Base-by-base conservation (phyloP, 1,140 invertebrate genomes). In the Sycobia sp. region DNA sequence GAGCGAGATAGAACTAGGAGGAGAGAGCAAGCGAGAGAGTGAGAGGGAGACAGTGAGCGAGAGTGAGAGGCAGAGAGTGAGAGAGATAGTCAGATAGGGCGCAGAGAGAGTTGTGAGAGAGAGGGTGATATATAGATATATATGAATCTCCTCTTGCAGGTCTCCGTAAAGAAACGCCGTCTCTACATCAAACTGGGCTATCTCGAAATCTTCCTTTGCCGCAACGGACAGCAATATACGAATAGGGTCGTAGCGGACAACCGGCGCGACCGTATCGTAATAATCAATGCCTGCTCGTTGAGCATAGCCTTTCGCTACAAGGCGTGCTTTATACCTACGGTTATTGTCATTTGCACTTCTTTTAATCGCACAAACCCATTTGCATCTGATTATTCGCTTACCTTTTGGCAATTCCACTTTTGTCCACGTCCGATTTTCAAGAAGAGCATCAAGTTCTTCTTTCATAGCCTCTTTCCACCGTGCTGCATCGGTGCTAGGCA, bases 81-180 rank as follows among this genome's bases (percentile, higher is more conserved):
- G n/a, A n/a, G n/a, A n/a, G n/a, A n/a, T n/a, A n/a, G n/a, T n/a
- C n/a, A n/a, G n/a, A n/a, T n/a, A n/a, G n/a, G n/a, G n/a, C n/a
- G n/a, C n/a, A n/a, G n/a, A n/a, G n/a, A n/a, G n/a, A n/a, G n/a
- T n/a, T n/a, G n/a, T n/a, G n/a, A n/a, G n/a, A n/a, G n/a, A n/a
- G n/a, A n/a, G n/a, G n/a, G n/a, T n/a, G n/a, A n/a, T n/a, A n/a
- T n/a, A n/a, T n/a, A n/a, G n/a, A n/a, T n/a, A n/a, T n/a, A n/a
- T n/a, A n/a, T n/a, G n/a, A 14, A 78, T 69, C 34, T 54, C 66
- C 67, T 81, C 75, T 39, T 71, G 60, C 39, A 79, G 53, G 11
- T 71, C 58, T 61, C 71, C 73, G 14, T 18, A 16, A 5, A 50
- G 11, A 34, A 32, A 32, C 4, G 25, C 47, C 2, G 25, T 34